Conservation (phyloP, 2,888 invertebrate genomes). For the Vanessa cardui region DNA sequence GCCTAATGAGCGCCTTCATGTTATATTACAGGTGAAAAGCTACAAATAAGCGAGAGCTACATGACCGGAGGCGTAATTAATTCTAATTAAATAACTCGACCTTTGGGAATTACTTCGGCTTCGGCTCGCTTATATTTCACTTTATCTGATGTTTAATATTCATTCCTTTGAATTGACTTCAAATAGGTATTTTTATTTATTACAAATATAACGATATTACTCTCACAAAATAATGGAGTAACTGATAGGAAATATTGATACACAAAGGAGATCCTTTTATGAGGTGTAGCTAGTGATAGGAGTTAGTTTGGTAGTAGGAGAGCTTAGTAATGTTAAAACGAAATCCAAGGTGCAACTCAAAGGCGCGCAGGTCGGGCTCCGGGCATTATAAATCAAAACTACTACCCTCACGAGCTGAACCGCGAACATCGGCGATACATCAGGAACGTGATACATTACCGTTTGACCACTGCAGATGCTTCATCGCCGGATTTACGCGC, state of each 20-base stretch:
- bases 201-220: too few relatives aligned
- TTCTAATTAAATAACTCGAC: conserved; percentile 11
- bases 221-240: too few relatives aligned
- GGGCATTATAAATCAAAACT: conserved; percentile 33
- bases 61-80: conserved; percentile 10
- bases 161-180: neutral
- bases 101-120: neutral
- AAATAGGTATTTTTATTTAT: too few relatives aligned
- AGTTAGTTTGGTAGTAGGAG: too few relatives aligned
- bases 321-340: neutral
- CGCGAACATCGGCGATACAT: conserved; percentile 25
- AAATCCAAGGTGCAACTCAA: conserved; percentile 21
- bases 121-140: neutral
- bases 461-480: conserved; percentile 21
- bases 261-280: too few relatives aligned
- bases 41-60: neutral
- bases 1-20: conserved; percentile 3
- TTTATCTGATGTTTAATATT: neutral
- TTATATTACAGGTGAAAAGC: conserved; percentile 12
- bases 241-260: too few relatives aligned
- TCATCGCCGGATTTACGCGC: conserved; percentile 26
- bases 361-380: conserved; percentile 25
- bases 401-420: conserved; percentile 24
- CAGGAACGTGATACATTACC: conserved; percentile 31
- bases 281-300: too few relatives aligned